Percentiles rank a stretch among this genome's conserved stretches.
Evolutionary conservation across 2,797 vertebrate genomes (phyloP).

Genomic region (Sebastiscus tertius): DNA sequence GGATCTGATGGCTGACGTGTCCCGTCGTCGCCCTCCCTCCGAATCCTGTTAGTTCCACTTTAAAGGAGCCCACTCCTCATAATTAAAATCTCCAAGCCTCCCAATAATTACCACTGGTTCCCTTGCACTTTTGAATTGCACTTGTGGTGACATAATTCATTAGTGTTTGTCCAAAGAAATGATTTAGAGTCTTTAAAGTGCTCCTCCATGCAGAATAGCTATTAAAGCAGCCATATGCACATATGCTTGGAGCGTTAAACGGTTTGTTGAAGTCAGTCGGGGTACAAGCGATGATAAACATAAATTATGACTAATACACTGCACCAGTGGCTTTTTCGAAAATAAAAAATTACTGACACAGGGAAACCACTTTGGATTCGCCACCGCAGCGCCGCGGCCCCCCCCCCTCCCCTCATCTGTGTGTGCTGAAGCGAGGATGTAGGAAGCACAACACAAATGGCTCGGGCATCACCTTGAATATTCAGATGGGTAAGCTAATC

Average conservation of each 20-base stretch:
- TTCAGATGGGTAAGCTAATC: constrained; percentile 95
- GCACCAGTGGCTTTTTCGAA: constrained; percentile 94
- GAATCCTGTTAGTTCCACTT: constrained; percentile 68
- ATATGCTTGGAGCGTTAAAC: constrained; percentile 93
- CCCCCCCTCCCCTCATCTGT: constrained; percentile 81
- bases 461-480: constrained; percentile 96
- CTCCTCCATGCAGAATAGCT: constrained; percentile 98
- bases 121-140: constrained; percentile 73
- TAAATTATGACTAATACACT: constrained; percentile 99
- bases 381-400: constrained; percentile 85
- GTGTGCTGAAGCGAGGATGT: constrained; percentile 93
- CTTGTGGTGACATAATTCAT: constrained; percentile 84
- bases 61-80: constrained; percentile 66
- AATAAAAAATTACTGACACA: constrained; percentile 97
- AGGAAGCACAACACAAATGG: constrained; percentile 95
- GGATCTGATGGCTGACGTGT: not conserved
- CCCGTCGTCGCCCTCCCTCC: not conserved
- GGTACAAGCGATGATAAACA: constrained; percentile 97
- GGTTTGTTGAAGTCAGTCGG: constrained; percentile 97
- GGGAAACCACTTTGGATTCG: constrained; percentile 93
- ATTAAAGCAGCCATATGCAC: constrained; percentile 95
- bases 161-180: constrained; percentile 85
- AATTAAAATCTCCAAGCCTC: constrained; percentile 70
- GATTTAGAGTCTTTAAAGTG: constrained; percentile 86
- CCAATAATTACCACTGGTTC: constrained; percentile 75